Conservation (phyloP, 2,113 vertebrate species). For the Eulacestoma nigropectus region DNA sequence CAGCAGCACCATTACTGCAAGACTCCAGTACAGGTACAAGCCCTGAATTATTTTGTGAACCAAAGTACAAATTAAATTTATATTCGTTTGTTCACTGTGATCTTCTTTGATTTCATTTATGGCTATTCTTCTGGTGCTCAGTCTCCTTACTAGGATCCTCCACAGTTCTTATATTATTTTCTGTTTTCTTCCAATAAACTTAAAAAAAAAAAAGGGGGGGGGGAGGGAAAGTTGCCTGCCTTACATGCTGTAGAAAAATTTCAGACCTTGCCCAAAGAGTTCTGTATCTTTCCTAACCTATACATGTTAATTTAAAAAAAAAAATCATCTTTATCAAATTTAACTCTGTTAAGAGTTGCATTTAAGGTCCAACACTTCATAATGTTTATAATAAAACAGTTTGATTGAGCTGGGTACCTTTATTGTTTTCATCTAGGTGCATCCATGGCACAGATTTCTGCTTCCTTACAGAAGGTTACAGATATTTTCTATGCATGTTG, state of each 20-base stretch:
- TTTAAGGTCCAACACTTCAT: neutral
- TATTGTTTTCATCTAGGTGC: neutral
- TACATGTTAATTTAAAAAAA: neutral
- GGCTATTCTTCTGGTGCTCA: neutral
- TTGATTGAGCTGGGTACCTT: neutral
- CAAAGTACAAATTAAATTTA: neutral
- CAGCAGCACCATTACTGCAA: slow-evolving; percentile 81
- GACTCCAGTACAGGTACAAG: slow-evolving; percentile 82
- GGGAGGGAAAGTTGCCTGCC: neutral
- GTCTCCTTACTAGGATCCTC: neutral
- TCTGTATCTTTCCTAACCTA: neutral
- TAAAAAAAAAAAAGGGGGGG: accelerated
- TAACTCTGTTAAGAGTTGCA: neutral
- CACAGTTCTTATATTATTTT: neutral
- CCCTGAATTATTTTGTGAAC: neutral
- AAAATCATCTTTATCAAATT: neutral
- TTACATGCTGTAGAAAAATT: neutral
- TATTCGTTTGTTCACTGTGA: neutral
- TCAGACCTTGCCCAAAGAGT: neutral
- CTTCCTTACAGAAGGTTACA: neutral
- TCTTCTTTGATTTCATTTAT: neutral
- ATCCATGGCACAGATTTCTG: neutral
- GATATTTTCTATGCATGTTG: neutral
- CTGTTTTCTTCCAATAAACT: neutral
- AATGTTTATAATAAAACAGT: neutral